A percentile compares a stretch with the other conserved stretches of the same genome.
Conservation (phyloP, 2,888 invertebrate species). For the Eupeodes latifasciatus region DNA sequence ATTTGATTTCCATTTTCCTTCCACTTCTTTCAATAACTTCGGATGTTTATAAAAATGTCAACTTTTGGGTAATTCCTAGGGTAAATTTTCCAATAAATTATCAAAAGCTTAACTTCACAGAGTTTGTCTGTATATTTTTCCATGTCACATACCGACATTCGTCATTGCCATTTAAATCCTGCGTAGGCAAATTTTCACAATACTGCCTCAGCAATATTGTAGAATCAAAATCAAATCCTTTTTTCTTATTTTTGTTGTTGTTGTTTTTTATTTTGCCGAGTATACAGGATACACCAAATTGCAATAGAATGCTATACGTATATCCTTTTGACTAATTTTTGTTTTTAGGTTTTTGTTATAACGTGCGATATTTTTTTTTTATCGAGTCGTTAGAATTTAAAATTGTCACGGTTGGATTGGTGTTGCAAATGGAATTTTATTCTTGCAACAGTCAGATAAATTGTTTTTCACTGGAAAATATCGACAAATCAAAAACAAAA, state of each 20-base stretch:
- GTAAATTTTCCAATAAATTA: background rate
- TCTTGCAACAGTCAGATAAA: slow-evolving; percentile 72
- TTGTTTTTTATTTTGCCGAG: slow-evolving; percentile 31
- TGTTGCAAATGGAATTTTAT: slow-evolving; percentile 78
- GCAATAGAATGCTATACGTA: slow-evolving; percentile 2
- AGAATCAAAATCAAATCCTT: slow-evolving; percentile 70
- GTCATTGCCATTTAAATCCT: slow-evolving; percentile 71
- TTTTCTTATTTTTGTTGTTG: background rate
- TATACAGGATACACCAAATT: slow-evolving; percentile 54
- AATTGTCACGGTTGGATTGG: slow-evolving; percentile 78
- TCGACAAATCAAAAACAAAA: background rate
- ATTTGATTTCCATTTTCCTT: too few species aligned
- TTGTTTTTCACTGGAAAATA: slow-evolving; percentile 66
- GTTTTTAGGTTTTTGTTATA: slow-evolving; percentile 49
- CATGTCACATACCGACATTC: slow-evolving; percentile 43
- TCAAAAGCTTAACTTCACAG: background rate
- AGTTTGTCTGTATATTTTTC: background rate
- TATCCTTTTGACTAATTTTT: slow-evolving; percentile 30
- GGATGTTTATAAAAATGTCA: too few species aligned
- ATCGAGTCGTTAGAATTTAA: slow-evolving; percentile 77
- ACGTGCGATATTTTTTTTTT: slow-evolving; percentile 64
- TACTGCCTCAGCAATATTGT: slow-evolving; percentile 67
- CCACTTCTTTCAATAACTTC: too few species aligned
- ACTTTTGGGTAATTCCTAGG: slow-evolving; percentile 1
- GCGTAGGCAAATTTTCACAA: slow-evolving; percentile 73